These are phyloP conservation scores for Drosophila cardini DNA, from an alignment of 1,140 invertebrate species.

Conservation along the genomic window DNA sequence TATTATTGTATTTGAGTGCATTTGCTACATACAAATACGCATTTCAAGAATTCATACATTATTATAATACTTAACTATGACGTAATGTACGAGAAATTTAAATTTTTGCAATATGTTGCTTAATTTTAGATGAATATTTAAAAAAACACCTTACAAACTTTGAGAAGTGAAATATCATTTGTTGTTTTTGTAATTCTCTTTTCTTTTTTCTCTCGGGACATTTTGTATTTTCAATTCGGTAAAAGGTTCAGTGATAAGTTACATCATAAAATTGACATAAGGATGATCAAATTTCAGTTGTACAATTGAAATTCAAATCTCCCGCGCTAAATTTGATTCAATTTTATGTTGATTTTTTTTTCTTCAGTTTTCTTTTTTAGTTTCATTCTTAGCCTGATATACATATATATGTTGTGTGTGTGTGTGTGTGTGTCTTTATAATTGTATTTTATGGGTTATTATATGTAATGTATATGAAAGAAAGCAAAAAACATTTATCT, in stretches of 20 bases:
- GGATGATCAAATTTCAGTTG: slow-evolving; percentile 41
- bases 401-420: background rate
- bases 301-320: slow-evolving; percentile 23
- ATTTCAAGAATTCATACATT: slow-evolving; percentile 76
- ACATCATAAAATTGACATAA: slow-evolving; percentile 63
- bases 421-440: slow-evolving; percentile 15
- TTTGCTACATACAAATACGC: slow-evolving; percentile 72
- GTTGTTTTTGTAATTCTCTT: no score
- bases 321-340: slow-evolving; percentile 16
- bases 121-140: slow-evolving; percentile 70
- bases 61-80: slow-evolving; percentile 79
- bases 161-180: slow-evolving; percentile 61
- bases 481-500: slow-evolving; percentile 16
- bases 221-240: slow-evolving; percentile 32
- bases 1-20: slow-evolving; percentile 68
- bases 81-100: slow-evolving; percentile 75
- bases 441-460: slow-evolving; percentile 24
- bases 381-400: slow-evolving; percentile 56
- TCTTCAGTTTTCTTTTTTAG: background rate
- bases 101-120: slow-evolving; percentile 62
- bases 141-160: slow-evolving; percentile 71
- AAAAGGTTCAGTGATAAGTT: slow-evolving; percentile 44
- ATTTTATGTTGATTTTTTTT: slow-evolving; percentile 12
- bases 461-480: slow-evolving; percentile 9
- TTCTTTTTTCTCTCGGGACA: background rate